Conservation (phyloP, 2,113 vertebrate species). For the Columbina picui region DNA sequence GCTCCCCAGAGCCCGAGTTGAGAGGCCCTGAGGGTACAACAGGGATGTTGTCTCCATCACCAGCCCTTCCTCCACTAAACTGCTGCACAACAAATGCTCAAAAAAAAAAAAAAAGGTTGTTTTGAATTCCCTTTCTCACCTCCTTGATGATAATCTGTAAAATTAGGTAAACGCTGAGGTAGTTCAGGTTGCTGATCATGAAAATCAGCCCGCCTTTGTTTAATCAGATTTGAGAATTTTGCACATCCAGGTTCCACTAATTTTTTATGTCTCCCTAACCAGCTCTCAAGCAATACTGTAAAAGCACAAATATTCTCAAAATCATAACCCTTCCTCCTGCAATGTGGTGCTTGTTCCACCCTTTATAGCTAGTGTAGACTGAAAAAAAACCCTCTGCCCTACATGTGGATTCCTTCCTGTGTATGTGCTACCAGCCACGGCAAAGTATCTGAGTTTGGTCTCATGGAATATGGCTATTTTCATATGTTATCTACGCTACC, state of each 20-base stretch:
- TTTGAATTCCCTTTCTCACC: neutral
- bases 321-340: neutral
- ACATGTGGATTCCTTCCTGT: rapidly evolving
- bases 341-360: neutral
- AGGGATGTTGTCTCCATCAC: neutral
- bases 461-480: neutral
- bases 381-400: neutral
- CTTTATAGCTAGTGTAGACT: neutral
- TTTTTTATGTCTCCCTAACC: neutral
- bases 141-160: neutral
- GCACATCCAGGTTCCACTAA: neutral
- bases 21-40: neutral
- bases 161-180: neutral
- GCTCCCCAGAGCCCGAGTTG: rapidly evolving
- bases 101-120: neutral
- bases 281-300: neutral
- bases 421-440: neutral
- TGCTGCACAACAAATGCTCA: neutral
- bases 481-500: neutral
- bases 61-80: neutral
- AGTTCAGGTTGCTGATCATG: neutral
- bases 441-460: neutral
- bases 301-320: neutral
- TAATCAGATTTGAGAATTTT: neutral
- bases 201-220: neutral